phyloP scores from a whole-genome alignment of 2,113 vertebrate genomes.

The Mormyrus lacerda region DNA sequence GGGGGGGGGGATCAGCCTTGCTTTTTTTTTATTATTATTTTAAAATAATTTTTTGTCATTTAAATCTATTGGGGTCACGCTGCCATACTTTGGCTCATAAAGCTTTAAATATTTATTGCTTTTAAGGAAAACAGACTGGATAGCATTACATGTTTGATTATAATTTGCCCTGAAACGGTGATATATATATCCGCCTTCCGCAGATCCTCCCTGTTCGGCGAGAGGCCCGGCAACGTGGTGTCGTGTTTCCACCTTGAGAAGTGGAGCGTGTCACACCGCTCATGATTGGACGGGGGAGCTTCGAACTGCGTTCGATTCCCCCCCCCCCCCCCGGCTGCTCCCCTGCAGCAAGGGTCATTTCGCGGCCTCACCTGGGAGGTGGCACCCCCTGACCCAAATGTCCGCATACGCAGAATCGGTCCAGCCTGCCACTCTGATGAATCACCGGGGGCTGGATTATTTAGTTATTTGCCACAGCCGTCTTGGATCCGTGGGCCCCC shows the following conservation, averaged over 20 bases:
- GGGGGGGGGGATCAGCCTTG: neutral
- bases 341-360: neutral
- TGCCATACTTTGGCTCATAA: neutral
- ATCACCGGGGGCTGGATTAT: constrained; percentile 42
- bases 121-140: neutral
- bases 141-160: neutral
- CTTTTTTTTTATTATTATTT: neutral
- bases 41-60: neutral
- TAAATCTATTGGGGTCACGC: neutral
- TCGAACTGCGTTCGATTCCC: no score
- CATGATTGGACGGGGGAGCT: neutral
- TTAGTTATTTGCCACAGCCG: constrained; percentile 18
- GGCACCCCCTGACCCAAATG: neutral
- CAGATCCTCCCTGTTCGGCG: neutral
- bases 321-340: no score
- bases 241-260: neutral
- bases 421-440: constrained; percentile 43
- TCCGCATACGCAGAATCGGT: neutral
- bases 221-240: neutral
- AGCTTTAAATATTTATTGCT: neutral
- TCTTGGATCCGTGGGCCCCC: neutral
- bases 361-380: neutral
- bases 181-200: neutral
- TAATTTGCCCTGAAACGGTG: neutral
- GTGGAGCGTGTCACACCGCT: neutral